Percentiles rank a stretch among this genome's conserved stretches.
phyloP scores from a whole-genome alignment of 2,888 invertebrate genomes.

The Minunthozetes semirufus region DNA sequence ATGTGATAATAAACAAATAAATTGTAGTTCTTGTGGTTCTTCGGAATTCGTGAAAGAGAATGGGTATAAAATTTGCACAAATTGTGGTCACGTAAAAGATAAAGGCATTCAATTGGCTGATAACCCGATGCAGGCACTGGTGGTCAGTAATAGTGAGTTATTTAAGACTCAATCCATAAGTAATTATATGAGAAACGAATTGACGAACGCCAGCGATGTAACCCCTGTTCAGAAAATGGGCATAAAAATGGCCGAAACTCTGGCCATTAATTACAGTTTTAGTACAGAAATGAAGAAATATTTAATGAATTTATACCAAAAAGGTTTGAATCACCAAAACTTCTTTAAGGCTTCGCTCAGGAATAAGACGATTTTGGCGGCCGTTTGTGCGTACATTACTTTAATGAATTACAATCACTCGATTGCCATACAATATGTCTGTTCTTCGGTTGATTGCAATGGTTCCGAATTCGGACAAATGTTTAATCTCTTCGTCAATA shows the following conservation, averaged over 20 bases:
- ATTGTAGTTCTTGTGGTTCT: not conserved
- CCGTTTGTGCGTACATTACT: conserved; percentile 8
- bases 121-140: not conserved
- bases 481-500: not conserved
- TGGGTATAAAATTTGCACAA: not conserved
- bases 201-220: not conserved
- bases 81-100: not conserved
- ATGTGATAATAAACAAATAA: not conserved
- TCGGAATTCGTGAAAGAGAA: not conserved
- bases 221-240: not conserved
- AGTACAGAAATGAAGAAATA: conserved; percentile 6
- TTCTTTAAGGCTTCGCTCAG: not conserved
- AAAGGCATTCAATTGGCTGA: not conserved
- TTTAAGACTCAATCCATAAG: not conserved
- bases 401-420: not conserved
- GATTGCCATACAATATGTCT: conserved; percentile 14
- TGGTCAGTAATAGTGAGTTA: not conserved
- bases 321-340: not conserved
- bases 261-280: not conserved
- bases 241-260: not conserved
- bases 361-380: conserved; percentile 6
- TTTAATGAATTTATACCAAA: not conserved
- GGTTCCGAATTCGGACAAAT: not conserved
- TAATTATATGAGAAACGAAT: not conserved
- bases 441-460: not conserved